Conservation (phyloP, 2,888 invertebrate genomes). For the Eupsilia transversa region DNA sequence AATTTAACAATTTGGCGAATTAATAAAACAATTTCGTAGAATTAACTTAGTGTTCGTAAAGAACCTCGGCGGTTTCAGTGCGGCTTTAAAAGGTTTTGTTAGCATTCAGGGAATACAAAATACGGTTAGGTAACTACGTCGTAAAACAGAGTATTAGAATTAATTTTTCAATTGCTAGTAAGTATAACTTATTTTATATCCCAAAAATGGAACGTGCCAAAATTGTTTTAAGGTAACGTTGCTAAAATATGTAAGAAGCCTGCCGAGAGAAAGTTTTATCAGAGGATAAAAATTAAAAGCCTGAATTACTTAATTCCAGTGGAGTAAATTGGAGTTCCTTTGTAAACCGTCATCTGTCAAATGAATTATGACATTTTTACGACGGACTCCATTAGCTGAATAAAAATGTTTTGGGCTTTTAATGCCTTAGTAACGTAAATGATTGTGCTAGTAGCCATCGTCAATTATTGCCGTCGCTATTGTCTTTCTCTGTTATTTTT, state of each 20-base stretch:
- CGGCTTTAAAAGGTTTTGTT: conserved; percentile 65
- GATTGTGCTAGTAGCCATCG: conserved; percentile 60
- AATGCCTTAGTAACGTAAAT: conserved; percentile 66
- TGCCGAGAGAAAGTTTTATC: conserved; percentile 67
- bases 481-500: conserved; percentile 57
- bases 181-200: conserved; percentile 25
- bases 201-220: conserved; percentile 16
- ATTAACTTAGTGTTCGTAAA: conserved; percentile 70
- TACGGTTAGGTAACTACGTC: conserved; percentile 52
- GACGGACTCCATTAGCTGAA: conserved; percentile 79
- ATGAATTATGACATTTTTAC: conserved; percentile 81
- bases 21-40: conserved; percentile 77
- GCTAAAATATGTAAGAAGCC: conserved; percentile 66
- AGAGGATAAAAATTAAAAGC: conserved; percentile 75
- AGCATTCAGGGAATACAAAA: conserved; percentile 50
- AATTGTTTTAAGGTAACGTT: conserved; percentile 48
- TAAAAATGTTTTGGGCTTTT: conserved; percentile 75
- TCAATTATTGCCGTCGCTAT: conserved; percentile 58
- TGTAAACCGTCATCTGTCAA: conserved; percentile 80
- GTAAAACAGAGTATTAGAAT: conserved; percentile 21
- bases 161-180: conserved; percentile 21
- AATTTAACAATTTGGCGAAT: conserved; percentile 84
- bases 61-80: conserved; percentile 59
- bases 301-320: conserved; percentile 76
- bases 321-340: conserved; percentile 77